Conservation (phyloP, 2,888 invertebrate species). For the Nemotelus pantherinus region DNA sequence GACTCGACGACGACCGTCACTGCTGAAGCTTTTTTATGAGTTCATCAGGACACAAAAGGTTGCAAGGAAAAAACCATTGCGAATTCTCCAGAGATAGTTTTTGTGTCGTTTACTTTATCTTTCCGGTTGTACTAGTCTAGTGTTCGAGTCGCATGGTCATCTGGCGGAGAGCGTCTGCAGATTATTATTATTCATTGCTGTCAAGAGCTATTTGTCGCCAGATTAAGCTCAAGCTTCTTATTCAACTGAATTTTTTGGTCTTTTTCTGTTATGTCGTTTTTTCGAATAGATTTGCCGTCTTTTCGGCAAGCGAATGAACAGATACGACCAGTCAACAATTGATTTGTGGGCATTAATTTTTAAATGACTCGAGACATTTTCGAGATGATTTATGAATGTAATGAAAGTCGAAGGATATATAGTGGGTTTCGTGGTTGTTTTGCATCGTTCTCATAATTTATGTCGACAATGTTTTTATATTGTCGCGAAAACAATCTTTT, state of each 20-base stretch:
- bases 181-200: constrained; percentile 4
- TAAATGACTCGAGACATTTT: not conserved
- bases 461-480: not conserved
- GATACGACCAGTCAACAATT: not conserved
- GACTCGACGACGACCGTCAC: not conserved
- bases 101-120: not conserved
- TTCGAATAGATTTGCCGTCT: not conserved
- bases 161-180: not conserved
- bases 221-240: constrained; percentile 5
- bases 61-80: not conserved
- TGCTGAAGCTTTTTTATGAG: too few species aligned
- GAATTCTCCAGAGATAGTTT: not conserved
- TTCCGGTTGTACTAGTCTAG: not conserved
- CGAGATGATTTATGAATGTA: constrained; percentile 1
- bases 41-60: not conserved
- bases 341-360: constrained; percentile 9
- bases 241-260: not conserved
- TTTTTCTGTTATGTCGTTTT: not conserved
- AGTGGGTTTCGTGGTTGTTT: not conserved
- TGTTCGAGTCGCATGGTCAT: not conserved
- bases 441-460: not conserved
- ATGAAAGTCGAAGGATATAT: not conserved
- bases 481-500: not conserved
- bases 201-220: constrained; percentile 22
- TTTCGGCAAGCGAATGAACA: not conserved